Evolutionary conservation across 2,888 invertebrate species (phyloP).

Genomic region (Periphyllus acericola): DNA sequence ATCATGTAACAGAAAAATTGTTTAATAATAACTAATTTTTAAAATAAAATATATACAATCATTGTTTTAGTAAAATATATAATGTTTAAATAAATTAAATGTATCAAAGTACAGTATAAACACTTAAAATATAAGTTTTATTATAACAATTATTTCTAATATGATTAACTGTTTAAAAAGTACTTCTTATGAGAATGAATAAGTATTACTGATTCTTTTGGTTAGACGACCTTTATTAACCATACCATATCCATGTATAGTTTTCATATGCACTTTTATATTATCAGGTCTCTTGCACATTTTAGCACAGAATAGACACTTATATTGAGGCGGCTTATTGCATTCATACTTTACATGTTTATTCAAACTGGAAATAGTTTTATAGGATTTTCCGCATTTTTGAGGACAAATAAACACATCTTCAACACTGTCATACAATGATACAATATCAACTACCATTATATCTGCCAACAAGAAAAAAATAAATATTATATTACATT

Average conservation of each 20-base stretch:
- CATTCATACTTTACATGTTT: constrained; percentile 68
- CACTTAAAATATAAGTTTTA: no score
- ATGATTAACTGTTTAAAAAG: no score
- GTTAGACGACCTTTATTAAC: neutral
- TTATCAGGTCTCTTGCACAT: constrained; percentile 67
- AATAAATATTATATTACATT: neutral
- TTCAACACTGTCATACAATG: neutral
- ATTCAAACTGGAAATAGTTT: constrained; percentile 65
- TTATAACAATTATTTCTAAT: no score
- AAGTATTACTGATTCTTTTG: no score
- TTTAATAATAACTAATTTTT: no score
- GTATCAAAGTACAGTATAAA: no score
- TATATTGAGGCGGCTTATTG: constrained; percentile 67
- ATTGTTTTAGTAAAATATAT: no score
- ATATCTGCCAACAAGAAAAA: constrained; percentile 6
- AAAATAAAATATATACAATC: no score
- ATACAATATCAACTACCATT: neutral
- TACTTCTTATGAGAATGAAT: no score
- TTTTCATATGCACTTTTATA: constrained; percentile 67
- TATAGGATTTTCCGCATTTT: constrained; percentile 32
- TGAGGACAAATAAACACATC: neutral
- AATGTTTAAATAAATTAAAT: no score
- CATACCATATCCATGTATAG: neutral
- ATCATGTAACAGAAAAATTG: no score
- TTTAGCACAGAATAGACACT: constrained; percentile 66